Evolutionary conservation across 1,140 invertebrate species (phyloP).

Genomic region (Drosophila azteca): DNA sequence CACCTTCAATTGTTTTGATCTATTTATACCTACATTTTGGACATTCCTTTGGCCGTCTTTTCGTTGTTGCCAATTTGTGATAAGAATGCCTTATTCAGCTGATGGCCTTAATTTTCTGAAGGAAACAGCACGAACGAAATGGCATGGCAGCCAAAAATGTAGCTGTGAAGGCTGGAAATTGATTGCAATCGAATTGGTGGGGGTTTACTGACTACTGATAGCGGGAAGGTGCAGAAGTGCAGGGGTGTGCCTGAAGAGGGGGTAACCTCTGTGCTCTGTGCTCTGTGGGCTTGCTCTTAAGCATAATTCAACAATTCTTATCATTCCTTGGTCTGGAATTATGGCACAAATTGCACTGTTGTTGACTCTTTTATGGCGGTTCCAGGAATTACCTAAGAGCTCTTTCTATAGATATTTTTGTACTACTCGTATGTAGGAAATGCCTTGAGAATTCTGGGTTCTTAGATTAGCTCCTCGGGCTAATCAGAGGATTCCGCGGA

Average conservation of each 20-base stretch:
- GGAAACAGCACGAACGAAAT: slow-evolving; percentile 1
- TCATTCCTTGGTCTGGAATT: background rate
- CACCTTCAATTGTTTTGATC: slow-evolving; percentile 1
- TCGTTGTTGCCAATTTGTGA: slow-evolving; percentile 18
- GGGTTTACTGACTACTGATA: background rate
- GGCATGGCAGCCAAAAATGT: background rate
- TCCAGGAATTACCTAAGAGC: slow-evolving; percentile 33
- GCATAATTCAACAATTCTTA: slow-evolving; percentile 19
- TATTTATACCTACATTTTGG: background rate
- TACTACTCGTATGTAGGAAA: background rate
- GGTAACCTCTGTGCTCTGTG: too few species aligned
- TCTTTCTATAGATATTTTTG: slow-evolving; percentile 6
- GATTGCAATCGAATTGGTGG: slow-evolving; percentile 13
- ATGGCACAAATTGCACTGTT: slow-evolving; percentile 34
- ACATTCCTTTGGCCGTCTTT: too few species aligned
- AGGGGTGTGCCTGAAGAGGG: too few species aligned
- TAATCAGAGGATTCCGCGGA: slow-evolving; percentile 17
- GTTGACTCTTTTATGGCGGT: slow-evolving; percentile 24
- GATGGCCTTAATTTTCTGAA: slow-evolving; percentile 4
- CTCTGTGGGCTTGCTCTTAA: too few species aligned
- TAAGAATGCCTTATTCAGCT: slow-evolving; percentile 19
- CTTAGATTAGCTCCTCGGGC: slow-evolving; percentile 9
- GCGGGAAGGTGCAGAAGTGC: too few species aligned
- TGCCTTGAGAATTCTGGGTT: slow-evolving; percentile 11
- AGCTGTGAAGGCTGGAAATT: slow-evolving; percentile 10